Evolutionary conservation across 2,888 invertebrate genomes (phyloP), one percentile per base, ranked within the genome.

Genomic region (Hypomecis atomaria): DNA sequence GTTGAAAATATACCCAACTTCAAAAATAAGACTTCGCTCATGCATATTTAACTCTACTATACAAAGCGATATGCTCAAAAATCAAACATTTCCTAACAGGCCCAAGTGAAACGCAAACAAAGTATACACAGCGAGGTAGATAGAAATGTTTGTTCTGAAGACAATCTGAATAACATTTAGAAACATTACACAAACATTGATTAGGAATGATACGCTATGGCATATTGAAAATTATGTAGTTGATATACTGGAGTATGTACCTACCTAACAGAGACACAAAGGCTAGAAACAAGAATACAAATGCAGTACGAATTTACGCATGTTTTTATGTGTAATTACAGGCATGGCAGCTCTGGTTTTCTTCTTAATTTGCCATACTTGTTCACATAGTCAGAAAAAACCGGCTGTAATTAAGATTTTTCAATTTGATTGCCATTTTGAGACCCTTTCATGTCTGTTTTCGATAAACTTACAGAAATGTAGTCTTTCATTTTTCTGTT

Each of bases 81-180:
- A 70, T 67, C 65, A 75, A 71, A 75, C 70, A 75, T 74, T 73
- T 73, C 70, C 61, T 74, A 65, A 73, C 58, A 70, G 68, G 71
- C 66, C 71, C 65, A 59, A 66, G 53, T 71, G 68, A 85, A 83
- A 86, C 83, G 83, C 83, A 83, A 82, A 75, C 54, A 82, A 71
- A 60, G 71, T 67, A 77, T 72, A 78, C 75, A 83, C 75, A 80
- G 80, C 82, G 87, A 89, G 87, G 88, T 88, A 89, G 88, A 83
- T 86, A 74, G 70, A 83, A 82, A 76, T 77, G 71, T 85, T 86
- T 84, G 79, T 82, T 83, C 80, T 69, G 66, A 61, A 66, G 65
- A 72, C 67, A 45, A 67, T 62, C 57, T 71, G 64, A 71, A 70
- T 64, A 60, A 74, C 57, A 71, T 65, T 69, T 65, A 63, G 62